phyloP scores from a whole-genome alignment of 2,113 vertebrate species.

The Macrotis lagotis region DNA sequence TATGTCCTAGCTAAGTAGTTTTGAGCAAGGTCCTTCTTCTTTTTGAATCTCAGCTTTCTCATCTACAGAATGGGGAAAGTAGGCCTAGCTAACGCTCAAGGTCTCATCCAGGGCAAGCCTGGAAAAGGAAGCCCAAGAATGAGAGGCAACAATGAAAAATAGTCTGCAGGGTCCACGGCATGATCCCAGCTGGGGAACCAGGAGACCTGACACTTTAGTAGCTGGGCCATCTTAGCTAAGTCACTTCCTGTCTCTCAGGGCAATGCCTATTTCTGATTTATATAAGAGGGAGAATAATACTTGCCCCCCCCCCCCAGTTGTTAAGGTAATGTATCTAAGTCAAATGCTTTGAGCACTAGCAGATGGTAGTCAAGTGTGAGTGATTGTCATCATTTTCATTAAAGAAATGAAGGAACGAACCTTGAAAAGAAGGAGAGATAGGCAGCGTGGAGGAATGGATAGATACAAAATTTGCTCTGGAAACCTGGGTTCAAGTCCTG shows the following conservation, averaged over 20 bases:
- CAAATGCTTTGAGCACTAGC: not conserved
- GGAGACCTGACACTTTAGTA: not conserved
- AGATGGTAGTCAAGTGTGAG: not conserved
- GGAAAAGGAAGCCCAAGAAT: not conserved
- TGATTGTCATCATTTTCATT: not conserved
- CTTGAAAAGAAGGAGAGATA: not conserved
- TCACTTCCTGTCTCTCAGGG: not conserved
- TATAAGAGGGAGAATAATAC: no score
- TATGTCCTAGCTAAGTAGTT: not conserved
- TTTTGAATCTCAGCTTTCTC: not conserved
- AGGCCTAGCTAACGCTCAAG: not conserved
- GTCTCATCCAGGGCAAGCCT: not conserved
- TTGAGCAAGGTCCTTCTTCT: not conserved
- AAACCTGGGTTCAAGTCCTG: not conserved
- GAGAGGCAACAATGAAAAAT: no score
- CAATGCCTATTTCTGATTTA: no score
- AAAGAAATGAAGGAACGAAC: not conserved
- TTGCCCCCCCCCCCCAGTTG: no score
- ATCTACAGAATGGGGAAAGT: not conserved
- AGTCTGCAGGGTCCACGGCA: no score
- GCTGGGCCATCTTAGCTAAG: not conserved
- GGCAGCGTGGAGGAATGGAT: not conserved
- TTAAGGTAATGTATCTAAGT: not conserved
- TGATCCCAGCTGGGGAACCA: no score
- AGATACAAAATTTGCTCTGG: not conserved